Evolutionary conservation across 2,797 vertebrate genomes (phyloP), one percentile per base, ranked within the genome.

Genomic region (Gastrophryne carolinensis): DNA sequence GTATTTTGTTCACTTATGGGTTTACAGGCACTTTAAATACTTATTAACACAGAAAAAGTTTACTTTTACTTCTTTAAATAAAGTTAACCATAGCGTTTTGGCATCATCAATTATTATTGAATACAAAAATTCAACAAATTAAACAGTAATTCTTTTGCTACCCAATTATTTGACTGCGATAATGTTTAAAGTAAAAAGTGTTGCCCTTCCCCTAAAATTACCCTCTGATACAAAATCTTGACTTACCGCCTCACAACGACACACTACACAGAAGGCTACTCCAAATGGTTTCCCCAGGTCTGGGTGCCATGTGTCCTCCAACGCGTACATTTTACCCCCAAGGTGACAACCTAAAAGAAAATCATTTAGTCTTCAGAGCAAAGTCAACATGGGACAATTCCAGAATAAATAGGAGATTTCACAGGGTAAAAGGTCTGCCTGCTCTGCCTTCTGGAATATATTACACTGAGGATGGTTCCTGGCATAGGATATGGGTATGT

Each of bases 251-350:
- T 98, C 96, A 13, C 97, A 98, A 85, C 90, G 81, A 82, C 97
- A 98, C 83, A 95, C 89, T 63, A 98, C 94, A 15, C 97, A 98
- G 87, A 93, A 94, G 95, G 98, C 98, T 78, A 98, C 85, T 32
- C 97, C 97, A 9, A 98, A 98, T 8, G 97, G 97, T 70, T 98
- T 96, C 15, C 97, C 97, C 5, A 98, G 89, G 75, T 98, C 96
- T 58, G 97, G 97, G 81, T 98, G 95, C 97, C 97, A 98, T 30
- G 92, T 92, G 82, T 98, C 94, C 62, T 94, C 95, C 86, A 96
- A 83, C 5, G 93, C 91, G 60, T 97, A 98, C 80, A 93, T 92
- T 1, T 87, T 92, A 3, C 93, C 94, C 60, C 97, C 97, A 34
- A 98, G 98, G 12, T 93, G 90, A 79, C 96, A 98, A 85, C 96